phyloP scores from a whole-genome alignment of 2,888 invertebrate genomes.

The Autographa pulchrina region DNA sequence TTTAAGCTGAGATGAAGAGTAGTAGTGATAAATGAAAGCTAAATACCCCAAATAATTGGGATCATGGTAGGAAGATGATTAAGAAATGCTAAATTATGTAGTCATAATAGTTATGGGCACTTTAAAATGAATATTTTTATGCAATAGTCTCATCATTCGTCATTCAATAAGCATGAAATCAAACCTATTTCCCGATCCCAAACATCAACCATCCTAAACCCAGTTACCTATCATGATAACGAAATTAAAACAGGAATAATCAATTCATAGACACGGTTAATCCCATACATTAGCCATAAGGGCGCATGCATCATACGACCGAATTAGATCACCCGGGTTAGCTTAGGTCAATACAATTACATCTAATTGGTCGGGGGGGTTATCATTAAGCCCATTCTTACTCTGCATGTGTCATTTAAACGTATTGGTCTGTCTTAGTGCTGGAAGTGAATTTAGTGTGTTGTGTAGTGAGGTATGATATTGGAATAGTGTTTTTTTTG shows the following conservation, averaged over 20 bases:
- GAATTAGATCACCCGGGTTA: conserved; percentile 85
- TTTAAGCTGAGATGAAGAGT: too few relatives aligned
- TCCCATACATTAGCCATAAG: conserved; percentile 49
- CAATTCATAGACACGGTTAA: conserved; percentile 49
- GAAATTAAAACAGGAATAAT: conserved; percentile 39
- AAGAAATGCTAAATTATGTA: too few relatives aligned
- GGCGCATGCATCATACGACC: conserved; percentile 78
- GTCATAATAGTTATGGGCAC: too few relatives aligned
- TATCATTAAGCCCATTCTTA: conserved; percentile 75
- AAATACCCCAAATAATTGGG: too few relatives aligned
- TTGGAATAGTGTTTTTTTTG: background rate
- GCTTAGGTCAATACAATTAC: conserved; percentile 88
- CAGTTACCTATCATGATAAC: conserved; percentile 10
- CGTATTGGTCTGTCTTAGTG: conserved; percentile 47
- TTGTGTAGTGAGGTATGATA: conserved; percentile 35
- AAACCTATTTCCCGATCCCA: too few relatives aligned
- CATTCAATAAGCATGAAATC: too few relatives aligned
- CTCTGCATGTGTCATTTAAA: conserved; percentile 59
- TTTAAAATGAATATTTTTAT: too few relatives aligned
- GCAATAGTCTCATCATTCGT: too few relatives aligned
- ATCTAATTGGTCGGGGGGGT: conserved; percentile 80
- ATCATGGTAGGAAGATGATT: too few relatives aligned
- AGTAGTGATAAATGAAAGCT: too few relatives aligned
- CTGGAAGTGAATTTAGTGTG: conserved; percentile 47
- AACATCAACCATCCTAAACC: background rate